Evolutionary conservation across 2,797 vertebrate species (phyloP).

Genomic region (Silurus aristotelis): DNA sequence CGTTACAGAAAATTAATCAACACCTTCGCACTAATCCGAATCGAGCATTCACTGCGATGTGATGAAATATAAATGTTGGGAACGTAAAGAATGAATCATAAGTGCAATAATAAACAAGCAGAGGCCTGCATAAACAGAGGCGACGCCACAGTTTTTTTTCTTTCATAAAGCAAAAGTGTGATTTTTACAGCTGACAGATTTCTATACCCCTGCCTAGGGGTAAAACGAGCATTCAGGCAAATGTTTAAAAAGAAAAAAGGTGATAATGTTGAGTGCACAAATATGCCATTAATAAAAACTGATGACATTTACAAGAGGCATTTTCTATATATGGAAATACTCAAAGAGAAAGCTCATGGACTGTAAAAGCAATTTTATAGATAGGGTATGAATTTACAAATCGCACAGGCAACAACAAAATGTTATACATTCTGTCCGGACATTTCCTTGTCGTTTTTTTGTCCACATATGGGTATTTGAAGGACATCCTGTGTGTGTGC

Average conservation of each 20-base stretch:
- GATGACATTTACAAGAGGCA: background rate
- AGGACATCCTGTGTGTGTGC: background rate
- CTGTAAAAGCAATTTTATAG: background rate
- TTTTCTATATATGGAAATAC: background rate
- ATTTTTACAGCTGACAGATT: background rate
- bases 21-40: background rate
- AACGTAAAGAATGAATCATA: background rate
- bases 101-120: slow-evolving; percentile 1
- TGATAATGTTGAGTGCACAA: background rate
- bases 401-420: background rate
- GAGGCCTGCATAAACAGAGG: background rate
- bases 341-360: background rate
- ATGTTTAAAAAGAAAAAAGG: background rate
- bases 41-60: background rate
- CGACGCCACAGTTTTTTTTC: background rate
- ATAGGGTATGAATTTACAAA: background rate
- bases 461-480: background rate
- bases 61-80: background rate
- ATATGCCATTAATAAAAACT: background rate
- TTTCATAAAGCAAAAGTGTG: background rate
- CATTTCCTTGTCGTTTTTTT: background rate
- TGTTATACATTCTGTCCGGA: slow-evolving; percentile 10
- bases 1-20: background rate
- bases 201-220: background rate
- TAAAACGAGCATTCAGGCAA: background rate